Conservation (phyloP, 2,797 vertebrate species). For the Centropyge bicolor region DNA sequence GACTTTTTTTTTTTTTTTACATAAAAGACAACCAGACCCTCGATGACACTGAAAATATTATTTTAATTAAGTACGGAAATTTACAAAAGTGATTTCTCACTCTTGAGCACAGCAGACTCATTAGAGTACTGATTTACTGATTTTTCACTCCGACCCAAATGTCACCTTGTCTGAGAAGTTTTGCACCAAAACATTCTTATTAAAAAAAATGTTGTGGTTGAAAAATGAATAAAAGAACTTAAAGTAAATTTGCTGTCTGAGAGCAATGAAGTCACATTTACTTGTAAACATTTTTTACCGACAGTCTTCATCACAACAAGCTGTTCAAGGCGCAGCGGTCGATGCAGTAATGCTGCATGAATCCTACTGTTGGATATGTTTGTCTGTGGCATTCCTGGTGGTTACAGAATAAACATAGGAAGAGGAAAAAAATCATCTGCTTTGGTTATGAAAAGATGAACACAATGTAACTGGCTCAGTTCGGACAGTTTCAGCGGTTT, state of each 20-base stretch:
- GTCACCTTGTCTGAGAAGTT: neutral
- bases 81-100: conserved; percentile 6
- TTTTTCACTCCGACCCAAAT: conserved; percentile 15
- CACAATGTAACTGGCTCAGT: conserved; percentile 26
- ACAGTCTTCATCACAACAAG: conserved; percentile 1
- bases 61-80: conserved; percentile 3
- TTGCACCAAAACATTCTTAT: neutral
- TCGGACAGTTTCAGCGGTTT: conserved; percentile 26
- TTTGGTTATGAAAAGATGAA: conserved; percentile 33
- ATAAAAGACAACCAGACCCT: conserved; percentile 14
- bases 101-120: neutral
- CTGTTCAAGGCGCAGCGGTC: neutral
- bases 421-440: conserved; percentile 5
- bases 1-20: neutral
- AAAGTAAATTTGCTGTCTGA: neutral
- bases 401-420: conserved; percentile 35
- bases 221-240: neutral
- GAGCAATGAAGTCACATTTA: neutral
- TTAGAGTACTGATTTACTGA: neutral
- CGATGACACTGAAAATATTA: conserved; percentile 24
- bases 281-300: neutral
- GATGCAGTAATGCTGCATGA: neutral
- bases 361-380: conserved; percentile 23
- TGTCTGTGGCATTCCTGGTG: conserved; percentile 44
- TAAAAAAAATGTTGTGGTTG: neutral